phyloP scores from a whole-genome alignment of 2,113 vertebrate species.

The Oncorhynchus clarkii region DNA sequence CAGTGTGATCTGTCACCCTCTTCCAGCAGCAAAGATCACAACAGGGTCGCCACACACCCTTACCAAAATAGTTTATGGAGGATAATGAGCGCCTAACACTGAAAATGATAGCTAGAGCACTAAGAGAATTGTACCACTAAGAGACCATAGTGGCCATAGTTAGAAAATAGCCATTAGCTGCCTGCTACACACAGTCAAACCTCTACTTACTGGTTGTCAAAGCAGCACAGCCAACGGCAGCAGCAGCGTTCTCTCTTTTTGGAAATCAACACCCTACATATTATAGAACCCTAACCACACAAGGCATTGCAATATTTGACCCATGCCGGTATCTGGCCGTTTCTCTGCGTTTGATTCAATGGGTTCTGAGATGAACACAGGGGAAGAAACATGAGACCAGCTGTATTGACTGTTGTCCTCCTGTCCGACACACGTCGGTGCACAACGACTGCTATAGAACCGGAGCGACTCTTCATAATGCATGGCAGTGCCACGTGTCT shows the following conservation, averaged over 20 bases:
- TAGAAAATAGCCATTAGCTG: slow-evolving; percentile 61
- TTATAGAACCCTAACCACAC: too few species aligned
- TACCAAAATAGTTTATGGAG: slow-evolving; percentile 66
- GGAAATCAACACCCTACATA: too few species aligned
- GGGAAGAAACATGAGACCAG: too few species aligned
- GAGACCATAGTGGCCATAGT: slow-evolving; percentile 54
- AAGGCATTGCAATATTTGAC: too few species aligned
- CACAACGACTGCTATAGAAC: too few species aligned
- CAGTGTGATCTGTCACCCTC: slow-evolving; percentile 59
- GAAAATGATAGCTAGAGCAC: slow-evolving; percentile 65
- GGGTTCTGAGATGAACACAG: neutral
- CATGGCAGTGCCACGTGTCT: slow-evolving; percentile 1
- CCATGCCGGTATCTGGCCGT: too few species aligned
- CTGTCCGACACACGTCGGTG: neutral
- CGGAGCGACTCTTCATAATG: neutral
- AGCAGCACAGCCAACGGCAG: too few species aligned
- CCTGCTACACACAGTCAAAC: slow-evolving; percentile 57
- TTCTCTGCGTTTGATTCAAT: too few species aligned
- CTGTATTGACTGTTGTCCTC: too few species aligned
- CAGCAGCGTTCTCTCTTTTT: too few species aligned
- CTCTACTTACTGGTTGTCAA: slow-evolving; percentile 44
- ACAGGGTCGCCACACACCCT: slow-evolving; percentile 58
- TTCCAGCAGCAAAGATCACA: slow-evolving; percentile 51
- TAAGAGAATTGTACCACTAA: slow-evolving; percentile 59
- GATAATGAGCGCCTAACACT: slow-evolving; percentile 73